phyloP scores from a whole-genome alignment of 2,797 vertebrate species.

The Loris lydekkerianus region DNA sequence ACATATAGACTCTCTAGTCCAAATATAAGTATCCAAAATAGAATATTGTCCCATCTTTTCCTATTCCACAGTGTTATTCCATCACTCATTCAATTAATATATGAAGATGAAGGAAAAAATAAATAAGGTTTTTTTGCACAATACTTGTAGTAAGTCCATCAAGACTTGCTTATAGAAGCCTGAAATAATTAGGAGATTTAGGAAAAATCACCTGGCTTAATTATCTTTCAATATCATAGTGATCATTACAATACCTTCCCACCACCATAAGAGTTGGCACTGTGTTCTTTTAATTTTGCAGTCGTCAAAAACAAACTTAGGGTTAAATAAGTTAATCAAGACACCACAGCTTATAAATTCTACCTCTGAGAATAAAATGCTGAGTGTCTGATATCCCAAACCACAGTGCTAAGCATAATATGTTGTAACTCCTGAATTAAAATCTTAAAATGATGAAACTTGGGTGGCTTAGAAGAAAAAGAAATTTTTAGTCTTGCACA shows the following conservation, averaged over 20 bases:
- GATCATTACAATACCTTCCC: neutral
- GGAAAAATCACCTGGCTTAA: neutral
- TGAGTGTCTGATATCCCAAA: neutral
- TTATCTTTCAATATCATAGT: neutral
- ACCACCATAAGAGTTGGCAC: neutral
- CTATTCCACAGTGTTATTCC: too few species aligned
- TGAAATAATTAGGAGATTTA: neutral
- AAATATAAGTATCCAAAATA: neutral
- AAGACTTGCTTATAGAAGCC: neutral
- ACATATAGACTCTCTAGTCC: neutral
- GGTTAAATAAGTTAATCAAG: neutral
- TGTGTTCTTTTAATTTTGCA: neutral
- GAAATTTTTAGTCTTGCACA: neutral
- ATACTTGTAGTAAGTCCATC: neutral
- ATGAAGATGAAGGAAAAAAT: neutral
- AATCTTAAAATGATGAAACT: neutral
- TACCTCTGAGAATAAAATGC: neutral
- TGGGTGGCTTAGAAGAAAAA: neutral
- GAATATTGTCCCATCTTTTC: neutral
- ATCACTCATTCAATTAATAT: neutral
- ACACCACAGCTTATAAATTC: neutral
- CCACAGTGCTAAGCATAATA: neutral
- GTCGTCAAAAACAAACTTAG: neutral
- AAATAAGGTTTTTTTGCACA: rapidly evolving
- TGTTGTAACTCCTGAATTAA: neutral